Percentiles rank a stretch among this genome's conserved stretches.
Conservation (phyloP, 2,888 invertebrate genomes). For the Keiferia lycopersicella region DNA sequence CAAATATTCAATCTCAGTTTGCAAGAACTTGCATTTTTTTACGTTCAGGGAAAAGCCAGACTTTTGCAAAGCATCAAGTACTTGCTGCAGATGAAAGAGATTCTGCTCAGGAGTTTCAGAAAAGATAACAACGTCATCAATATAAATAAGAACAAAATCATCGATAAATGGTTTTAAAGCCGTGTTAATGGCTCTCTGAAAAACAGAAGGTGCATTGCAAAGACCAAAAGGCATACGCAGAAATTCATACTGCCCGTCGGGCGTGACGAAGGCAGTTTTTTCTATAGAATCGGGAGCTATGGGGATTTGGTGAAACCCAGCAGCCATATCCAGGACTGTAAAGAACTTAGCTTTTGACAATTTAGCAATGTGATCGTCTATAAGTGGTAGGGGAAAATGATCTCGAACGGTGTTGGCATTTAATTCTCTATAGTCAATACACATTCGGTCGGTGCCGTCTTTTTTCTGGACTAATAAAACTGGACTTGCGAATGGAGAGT, state of each 20-base stretch:
- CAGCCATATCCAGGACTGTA: no score
- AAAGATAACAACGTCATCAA: conserved; percentile 28
- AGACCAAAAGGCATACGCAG: conserved; percentile 32
- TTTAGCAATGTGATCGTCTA: conserved; percentile 15
- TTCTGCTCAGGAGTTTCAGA: background rate
- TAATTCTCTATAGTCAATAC: conserved; percentile 15
- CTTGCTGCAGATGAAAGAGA: no score
- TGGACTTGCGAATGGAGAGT: conserved; percentile 22
- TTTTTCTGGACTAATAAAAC: conserved; percentile 21
- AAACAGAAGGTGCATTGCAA: conserved; percentile 31
- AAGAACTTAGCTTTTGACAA: conserved; percentile 6
- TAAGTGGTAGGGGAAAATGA: conserved; percentile 1
- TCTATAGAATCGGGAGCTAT: no score
- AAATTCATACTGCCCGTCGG: conserved; percentile 28
- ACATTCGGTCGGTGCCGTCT: conserved; percentile 16
- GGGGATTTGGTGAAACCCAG: no score
- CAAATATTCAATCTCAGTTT: no score
- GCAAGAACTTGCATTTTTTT: background rate
- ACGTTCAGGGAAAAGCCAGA: no score
- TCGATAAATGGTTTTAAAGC: conserved; percentile 27
- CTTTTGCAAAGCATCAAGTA: no score
- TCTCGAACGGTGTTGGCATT: conserved; percentile 25
- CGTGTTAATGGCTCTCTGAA: conserved; percentile 30
- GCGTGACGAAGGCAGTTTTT: background rate
- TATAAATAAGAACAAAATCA: conserved; percentile 27